Evolutionary conservation across 1,140 invertebrate genomes (phyloP).

Genomic region (Platorchestia sp.): DNA sequence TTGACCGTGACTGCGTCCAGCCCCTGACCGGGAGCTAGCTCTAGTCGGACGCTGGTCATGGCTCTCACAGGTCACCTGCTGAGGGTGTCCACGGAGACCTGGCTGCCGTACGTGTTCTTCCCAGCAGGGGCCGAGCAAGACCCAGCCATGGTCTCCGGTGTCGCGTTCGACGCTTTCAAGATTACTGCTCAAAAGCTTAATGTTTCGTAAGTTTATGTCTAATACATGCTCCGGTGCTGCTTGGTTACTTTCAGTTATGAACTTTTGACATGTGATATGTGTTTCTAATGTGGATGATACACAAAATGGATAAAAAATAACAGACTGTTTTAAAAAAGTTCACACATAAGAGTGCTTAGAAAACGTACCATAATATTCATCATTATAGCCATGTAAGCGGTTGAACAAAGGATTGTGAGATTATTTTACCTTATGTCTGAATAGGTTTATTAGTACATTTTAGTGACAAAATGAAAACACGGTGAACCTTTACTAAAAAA

Average conservation of each 20-base stretch:
- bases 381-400: no score
- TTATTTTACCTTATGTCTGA: no score
- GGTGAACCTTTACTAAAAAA: no score
- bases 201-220: slow-evolving; percentile 18
- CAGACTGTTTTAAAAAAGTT: no score
- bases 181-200: neutral
- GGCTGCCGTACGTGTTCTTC: slow-evolving; percentile 1
- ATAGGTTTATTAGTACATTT: no score
- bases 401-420: no score
- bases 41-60: neutral
- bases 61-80: neutral
- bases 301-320: no score
- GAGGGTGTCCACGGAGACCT: neutral
- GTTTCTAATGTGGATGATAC: no score
- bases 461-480: no score
- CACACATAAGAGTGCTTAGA: no score
- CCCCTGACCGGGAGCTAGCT: neutral
- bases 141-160: neutral
- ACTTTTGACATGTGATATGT: neutral
- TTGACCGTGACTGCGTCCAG: neutral
- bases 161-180: neutral
- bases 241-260: neutral
- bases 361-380: no score
- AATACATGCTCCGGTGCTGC: neutral
- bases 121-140: neutral